Percentiles rank a stretch among this genome's conserved stretches.
These are phyloP conservation scores for Campylomormyrus numenius DNA, from an alignment of 2,113 vertebrate species.

Conservation along the genomic window DNA sequence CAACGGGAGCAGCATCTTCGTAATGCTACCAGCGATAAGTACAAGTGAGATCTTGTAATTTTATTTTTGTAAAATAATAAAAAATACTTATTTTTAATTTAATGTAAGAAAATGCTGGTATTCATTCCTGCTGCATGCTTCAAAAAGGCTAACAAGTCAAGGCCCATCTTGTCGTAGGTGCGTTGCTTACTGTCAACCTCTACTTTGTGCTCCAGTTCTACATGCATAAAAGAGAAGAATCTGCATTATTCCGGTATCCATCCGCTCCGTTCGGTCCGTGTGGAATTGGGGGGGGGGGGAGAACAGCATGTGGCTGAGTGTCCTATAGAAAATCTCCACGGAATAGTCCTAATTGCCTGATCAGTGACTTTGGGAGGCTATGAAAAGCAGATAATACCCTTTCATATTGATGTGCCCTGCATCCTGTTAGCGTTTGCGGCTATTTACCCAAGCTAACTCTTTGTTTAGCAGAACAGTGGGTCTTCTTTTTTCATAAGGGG, in stretches of 20 bases:
- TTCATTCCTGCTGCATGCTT: neutral
- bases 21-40: neutral
- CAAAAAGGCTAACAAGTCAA: neutral
- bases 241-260: neutral
- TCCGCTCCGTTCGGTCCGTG: neutral
- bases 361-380: neutral
- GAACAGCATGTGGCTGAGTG: neutral
- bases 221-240: neutral
- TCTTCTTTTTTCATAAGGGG: neutral
- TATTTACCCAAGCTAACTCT: neutral
- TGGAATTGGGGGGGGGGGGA: neutral
- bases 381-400: neutral
- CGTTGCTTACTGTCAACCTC: neutral
- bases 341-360: neutral
- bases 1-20: neutral
- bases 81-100: neutral
- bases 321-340: neutral
- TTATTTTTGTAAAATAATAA: too few species aligned
- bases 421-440: neutral
- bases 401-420: neutral
- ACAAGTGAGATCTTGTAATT: neutral
- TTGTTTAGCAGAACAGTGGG: neutral
- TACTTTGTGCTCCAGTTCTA: neutral
- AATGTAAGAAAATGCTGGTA: neutral
- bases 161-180: neutral